Base-by-base conservation (phyloP, 2,888 invertebrate species). In the Rhorus exstirpatorius region DNA sequence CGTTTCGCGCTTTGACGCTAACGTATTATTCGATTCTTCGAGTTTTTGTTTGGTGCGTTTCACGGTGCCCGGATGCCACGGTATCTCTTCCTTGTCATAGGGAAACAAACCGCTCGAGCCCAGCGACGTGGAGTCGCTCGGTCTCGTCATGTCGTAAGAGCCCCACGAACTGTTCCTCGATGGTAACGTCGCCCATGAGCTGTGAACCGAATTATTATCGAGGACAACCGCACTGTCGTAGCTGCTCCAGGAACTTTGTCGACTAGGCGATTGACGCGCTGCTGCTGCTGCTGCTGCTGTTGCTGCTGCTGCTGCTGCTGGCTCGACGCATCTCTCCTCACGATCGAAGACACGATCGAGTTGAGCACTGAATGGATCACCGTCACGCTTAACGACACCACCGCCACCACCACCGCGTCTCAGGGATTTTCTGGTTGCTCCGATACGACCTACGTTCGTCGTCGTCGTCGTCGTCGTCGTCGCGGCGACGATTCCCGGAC, bases 161-260 rank as follows among this genome's bases (percentile, higher is more conserved):
- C 96, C 96, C 95, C 96, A 96, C 55, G 96, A 96, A 92, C 96
- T 95, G 86, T 96, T 96, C 68, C 96, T 93, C 41, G 96, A 95
- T 0, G 96, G 95, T 75, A 95, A 87, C 2, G 94, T 94, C 79
- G 97, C 97, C 97, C 97, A 97, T 49, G 97, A 97, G 85, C 97
- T 96, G 91, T 97, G 97, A 8, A 97, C 94, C 78, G 96, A 96
- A 86, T 96, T 96, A 86, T 96, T 96, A 82, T 95, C 94, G 82
- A 96, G 93, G 60, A 95, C 96, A 41, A 96, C 96, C 26, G 96
- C 97, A 91, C 97, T 96, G 92, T 97, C 97, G 91, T 95, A 95
- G 88, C 95, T 95, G 90, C 95, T 96, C 96, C 97, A 96, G 63
- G 97, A 97, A 92, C 96, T 96, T 92, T 97, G 97, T 38, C 97